Percentiles rank a stretch among this genome's conserved stretches.
Conservation (phyloP, 2,113 vertebrate species). For the Chlorodrepanis virens region DNA sequence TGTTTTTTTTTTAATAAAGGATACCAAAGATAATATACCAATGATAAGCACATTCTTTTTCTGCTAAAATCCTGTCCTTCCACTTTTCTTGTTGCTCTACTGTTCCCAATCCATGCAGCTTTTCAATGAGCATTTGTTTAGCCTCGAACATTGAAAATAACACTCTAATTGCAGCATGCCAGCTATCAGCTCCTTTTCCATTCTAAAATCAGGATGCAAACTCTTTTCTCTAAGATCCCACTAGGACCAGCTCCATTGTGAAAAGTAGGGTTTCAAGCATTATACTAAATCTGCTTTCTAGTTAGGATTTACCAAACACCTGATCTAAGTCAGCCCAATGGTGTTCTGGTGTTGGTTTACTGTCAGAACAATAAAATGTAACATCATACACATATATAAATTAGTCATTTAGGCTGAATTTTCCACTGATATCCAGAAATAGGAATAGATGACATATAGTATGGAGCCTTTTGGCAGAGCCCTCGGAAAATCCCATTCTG, state of each 20-base stretch:
- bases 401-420: background rate
- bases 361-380: background rate
- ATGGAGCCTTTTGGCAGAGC: background rate
- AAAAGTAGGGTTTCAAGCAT: background rate
- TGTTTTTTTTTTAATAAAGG: background rate
- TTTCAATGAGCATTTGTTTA: background rate
- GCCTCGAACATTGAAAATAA: fast-evolving
- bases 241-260: background rate
- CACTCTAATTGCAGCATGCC: background rate
- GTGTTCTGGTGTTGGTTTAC: background rate
- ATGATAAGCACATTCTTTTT: background rate
- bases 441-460: background rate
- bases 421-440: background rate
- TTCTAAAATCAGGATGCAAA: background rate
- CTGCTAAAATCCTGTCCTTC: background rate
- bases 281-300: background rate
- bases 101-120: background rate
- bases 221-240: background rate
- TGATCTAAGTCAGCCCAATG: background rate
- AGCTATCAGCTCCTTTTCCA: background rate
- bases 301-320: background rate
- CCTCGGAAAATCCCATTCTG: background rate
- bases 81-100: background rate
- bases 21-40: background rate
- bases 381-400: background rate